Evolutionary conservation across 2,797 vertebrate genomes (phyloP), one percentile per base, ranked within the genome.

Genomic region (Bucorvus abyssinicus): DNA sequence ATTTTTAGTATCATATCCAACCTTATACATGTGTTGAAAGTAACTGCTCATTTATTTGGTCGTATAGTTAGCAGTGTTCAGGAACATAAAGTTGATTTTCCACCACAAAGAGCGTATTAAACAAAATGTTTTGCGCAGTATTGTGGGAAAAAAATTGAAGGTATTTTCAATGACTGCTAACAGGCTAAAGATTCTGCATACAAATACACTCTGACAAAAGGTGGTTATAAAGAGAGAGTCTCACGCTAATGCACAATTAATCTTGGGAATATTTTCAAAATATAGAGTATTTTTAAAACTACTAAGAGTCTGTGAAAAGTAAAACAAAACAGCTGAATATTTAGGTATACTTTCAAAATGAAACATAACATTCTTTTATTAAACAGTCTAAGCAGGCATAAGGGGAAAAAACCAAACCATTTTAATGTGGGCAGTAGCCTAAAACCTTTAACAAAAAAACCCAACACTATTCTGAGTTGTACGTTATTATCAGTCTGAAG

Each of bases 401-500:
- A 92, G 53, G 11, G 74, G 40, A 27, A 18, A 88, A 93, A 84
- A 57, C 24, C 34, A 87, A 82, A 70, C 34, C 47, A 90, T 89
- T 90, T 96, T 86, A 77, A 87, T 64, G 63, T 84, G 75, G 42
- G 60, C 75, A 96, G 68, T 63, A 84, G 83, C 90, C 82, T 92
- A 96, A 97, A 97, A 94, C 67, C 92, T 90, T 81, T 96, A 95
- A 96, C 96, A 95, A 96, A 55, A 77, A 74, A 67, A 93, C 21
- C 49, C 38, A 22, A 21, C 12, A 10, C 86, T 95, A 95, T 96
- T 97, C 97, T 95, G 95, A 97, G 92, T 97, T 96, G 93, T 90
- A 97, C 82, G 7, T 97, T 97, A 98, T 96, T 97, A 97, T 95
- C 96, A 95, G 86, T 34, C 89, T 97, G 86, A 97, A 98, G 95